These are phyloP conservation scores for Oryzias javanicus DNA, from an alignment of 2,113 vertebrate genomes.

Conservation along the genomic window DNA sequence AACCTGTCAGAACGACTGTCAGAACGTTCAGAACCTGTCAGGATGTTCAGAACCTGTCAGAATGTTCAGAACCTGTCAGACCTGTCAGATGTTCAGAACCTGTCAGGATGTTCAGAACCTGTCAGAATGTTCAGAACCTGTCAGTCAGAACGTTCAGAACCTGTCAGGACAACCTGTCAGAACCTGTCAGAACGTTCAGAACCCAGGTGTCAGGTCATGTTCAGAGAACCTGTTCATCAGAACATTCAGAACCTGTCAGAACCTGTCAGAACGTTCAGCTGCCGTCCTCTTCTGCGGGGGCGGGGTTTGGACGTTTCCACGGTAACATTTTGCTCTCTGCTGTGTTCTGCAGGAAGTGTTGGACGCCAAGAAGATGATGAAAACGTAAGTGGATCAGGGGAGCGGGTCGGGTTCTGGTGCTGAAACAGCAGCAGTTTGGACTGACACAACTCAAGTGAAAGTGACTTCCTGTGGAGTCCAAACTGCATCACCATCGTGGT, in stretches of 20 bases:
- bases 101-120: slow-evolving; percentile 43
- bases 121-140: slow-evolving; percentile 42
- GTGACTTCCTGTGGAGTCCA: no score
- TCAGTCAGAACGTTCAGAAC: slow-evolving; percentile 38
- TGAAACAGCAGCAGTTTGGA: background rate
- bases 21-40: slow-evolving; percentile 43
- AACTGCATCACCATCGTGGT: no score
- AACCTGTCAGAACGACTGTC: slow-evolving; percentile 45
- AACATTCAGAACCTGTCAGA: slow-evolving; percentile 45
- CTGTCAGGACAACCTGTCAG: no score
- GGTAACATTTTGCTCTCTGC: slow-evolving; percentile 2
- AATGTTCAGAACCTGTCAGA: slow-evolving; percentile 42
- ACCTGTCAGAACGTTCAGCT: slow-evolving; percentile 39
- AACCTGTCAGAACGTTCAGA: slow-evolving; percentile 42
- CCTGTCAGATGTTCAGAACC: no score
- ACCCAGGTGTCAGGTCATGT: no score
- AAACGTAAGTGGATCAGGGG: slow-evolving; percentile 47
- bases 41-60: slow-evolving; percentile 42
- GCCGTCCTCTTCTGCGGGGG: slow-evolving; percentile 18
- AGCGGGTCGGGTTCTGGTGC: background rate
- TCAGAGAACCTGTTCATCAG: slow-evolving; percentile 47
- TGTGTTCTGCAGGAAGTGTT: slow-evolving; percentile 57
- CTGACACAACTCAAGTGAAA: background rate
- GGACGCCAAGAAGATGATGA: slow-evolving; percentile 14
- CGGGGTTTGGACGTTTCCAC: slow-evolving; percentile 22